These are phyloP conservation scores for Chondrosia reniformis DNA, from an alignment of 37 sponge, comb jelly and placozoan genomes.

Conservation along the genomic window DNA sequence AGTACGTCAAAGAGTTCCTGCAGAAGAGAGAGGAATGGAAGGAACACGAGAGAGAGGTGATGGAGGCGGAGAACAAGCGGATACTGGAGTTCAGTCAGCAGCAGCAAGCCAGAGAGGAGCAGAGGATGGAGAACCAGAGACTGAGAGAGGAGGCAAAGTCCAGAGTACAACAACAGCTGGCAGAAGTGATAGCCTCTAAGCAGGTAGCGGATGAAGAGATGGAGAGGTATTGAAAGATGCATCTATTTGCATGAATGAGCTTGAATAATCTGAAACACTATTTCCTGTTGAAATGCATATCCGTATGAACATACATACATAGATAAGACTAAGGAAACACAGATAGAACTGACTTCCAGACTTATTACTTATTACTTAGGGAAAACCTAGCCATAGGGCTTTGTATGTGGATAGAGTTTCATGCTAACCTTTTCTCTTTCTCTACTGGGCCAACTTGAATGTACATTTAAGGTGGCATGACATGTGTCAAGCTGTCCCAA, in stretches of 20 bases:
- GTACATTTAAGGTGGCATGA: too few species aligned
- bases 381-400: too few species aligned
- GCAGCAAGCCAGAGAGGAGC: conserved; percentile 83
- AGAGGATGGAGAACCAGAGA: conserved; percentile 54
- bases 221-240: conserved; percentile 57
- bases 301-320: neutral
- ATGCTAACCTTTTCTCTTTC: too few species aligned
- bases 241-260: neutral
- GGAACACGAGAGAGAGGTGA: conserved; percentile 70
- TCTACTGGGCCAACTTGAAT: too few species aligned
- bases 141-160: conserved; percentile 76
- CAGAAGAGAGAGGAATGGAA: conserved; percentile 91
- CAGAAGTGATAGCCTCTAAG: conserved; percentile 43
- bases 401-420: too few species aligned
- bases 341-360: too few species aligned
- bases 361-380: too few species aligned
- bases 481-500: too few species aligned
- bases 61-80: conserved; percentile 92
- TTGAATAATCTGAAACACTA: too few species aligned
- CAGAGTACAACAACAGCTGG: conserved; percentile 45
- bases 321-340: neutral
- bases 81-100: conserved; percentile 86
- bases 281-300: too few species aligned
- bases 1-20: conserved; percentile 84
- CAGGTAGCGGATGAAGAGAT: conserved; percentile 67